Base-by-base conservation (phyloP, 1,140 invertebrate species). In the Lanistes nyassanus region DNA sequence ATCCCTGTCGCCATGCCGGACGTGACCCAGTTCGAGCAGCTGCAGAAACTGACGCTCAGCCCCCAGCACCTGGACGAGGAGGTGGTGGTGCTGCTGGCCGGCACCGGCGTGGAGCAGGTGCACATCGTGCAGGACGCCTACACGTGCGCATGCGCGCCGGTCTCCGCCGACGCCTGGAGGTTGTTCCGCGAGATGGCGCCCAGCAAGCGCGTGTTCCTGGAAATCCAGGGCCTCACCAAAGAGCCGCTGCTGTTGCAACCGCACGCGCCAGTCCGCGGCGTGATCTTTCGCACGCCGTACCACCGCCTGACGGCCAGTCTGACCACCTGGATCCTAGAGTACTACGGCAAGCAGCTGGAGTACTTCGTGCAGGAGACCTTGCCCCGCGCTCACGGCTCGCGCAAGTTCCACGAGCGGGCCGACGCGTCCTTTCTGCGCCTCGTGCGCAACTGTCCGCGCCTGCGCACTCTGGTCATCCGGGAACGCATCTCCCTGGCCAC, bases 41-140 rank as follows among this genome's bases (percentile, higher is more conserved):
- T 91, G n/a, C 82, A 94, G 91, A 91, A 92, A 66, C 86, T 96
- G 53, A 91, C 92, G 3, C 92, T 96, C 29, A 94, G 94, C 83
- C 94, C 95, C 0, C 94, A 96, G 88, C 95, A 95, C 88, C 87
- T 96, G 23, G 92, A 93, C 66, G 93, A 94, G 76, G 94, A 96
- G 85, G 89, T 95, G 0, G 82, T 96, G 11, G 34, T 85, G n/a
- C 73, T 84, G 37, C 67, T 87, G n/a, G 80, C 83, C 3, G 82
- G 83, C 6, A 84, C 92, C 0, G 91, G 90, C 79, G 84, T 96
- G 29, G 85, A 90, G 60, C 92, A 96, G 82, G 88, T 97, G 62
- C 92, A 95, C 86, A 92, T 97, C 67, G 84, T 95, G 16, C 94
- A 96, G 86, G 95, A 95, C 87, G 90, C 92, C 58, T 94, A 94